These are phyloP conservation scores for Oscheius sp. DNA, from an alignment of 1,140 invertebrate genomes.

Conservation along the genomic window DNA sequence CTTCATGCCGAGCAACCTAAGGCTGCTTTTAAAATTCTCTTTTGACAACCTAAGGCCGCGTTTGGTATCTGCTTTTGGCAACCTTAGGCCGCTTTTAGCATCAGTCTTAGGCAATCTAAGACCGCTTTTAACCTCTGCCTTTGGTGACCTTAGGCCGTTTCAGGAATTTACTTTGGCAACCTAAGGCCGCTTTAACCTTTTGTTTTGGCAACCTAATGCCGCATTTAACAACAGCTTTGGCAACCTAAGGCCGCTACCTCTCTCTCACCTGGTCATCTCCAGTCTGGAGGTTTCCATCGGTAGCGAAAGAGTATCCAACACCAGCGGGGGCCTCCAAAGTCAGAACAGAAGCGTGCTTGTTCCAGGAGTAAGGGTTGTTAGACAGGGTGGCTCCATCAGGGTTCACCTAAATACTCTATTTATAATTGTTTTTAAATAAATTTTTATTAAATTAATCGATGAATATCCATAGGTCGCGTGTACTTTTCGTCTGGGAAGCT, in stretches of 20 bases:
- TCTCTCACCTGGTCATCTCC: conserved; percentile 62
- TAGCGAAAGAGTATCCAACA: conserved; percentile 66
- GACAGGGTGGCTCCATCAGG: conserved; percentile 58
- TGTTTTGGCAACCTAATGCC: neutral
- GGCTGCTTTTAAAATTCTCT: too few species aligned
- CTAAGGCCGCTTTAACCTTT: neutral
- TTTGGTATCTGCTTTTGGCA: too few species aligned
- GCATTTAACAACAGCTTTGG: neutral
- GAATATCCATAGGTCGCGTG: too few species aligned
- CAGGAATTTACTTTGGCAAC: neutral
- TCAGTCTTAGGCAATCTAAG: too few species aligned
- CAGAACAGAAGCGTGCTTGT: conserved; percentile 76
- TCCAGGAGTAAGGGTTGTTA: conserved; percentile 64
- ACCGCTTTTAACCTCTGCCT: too few species aligned
- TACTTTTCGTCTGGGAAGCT: too few species aligned
- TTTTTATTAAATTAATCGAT: too few species aligned
- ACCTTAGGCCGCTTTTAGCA: too few species aligned
- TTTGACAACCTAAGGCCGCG: too few species aligned
- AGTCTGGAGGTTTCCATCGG: conserved; percentile 61
- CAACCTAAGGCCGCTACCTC: neutral
- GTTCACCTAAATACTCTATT: conserved; percentile 40
- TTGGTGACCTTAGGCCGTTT: too few species aligned
- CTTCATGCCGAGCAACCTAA: too few species aligned
- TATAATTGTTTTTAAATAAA: neutral
- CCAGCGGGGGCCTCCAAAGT: conserved; percentile 66